Evolutionary conservation across 2,888 invertebrate species (phyloP).

Genomic region (Micoletzkya japonica): DNA sequence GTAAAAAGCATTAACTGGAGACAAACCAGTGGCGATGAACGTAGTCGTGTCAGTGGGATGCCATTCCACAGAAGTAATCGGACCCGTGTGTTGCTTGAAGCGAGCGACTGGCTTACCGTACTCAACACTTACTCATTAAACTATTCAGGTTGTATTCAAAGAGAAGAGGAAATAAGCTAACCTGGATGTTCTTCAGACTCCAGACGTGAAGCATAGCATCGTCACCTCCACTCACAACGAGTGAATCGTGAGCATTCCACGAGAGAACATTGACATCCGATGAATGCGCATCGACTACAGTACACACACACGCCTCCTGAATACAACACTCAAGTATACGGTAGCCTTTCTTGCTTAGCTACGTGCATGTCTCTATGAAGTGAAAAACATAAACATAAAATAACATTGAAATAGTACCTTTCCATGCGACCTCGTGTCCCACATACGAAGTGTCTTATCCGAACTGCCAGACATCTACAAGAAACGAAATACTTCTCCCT

Average conservation of each 20-base stretch:
- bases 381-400: background rate
- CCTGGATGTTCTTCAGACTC: slow-evolving; percentile 86
- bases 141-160: background rate
- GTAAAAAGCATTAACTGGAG: too few relatives aligned
- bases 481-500: background rate
- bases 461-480: slow-evolving; percentile 29
- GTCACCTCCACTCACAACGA: slow-evolving; percentile 91
- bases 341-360: background rate
- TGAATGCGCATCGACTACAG: slow-evolving; percentile 79
- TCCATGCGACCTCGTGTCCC: slow-evolving; percentile 21
- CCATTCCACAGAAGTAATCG: slow-evolving; percentile 96
- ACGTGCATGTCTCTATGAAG: background rate
- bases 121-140: slow-evolving; percentile 60
- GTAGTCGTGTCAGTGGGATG: slow-evolving; percentile 87
- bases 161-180: slow-evolving; percentile 38
- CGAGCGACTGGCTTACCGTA: slow-evolving; percentile 79
- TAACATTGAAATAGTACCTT: slow-evolving; percentile 7
- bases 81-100: slow-evolving; percentile 90
- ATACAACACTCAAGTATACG: slow-evolving; percentile 64
- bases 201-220: slow-evolving; percentile 91
- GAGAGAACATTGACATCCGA: slow-evolving; percentile 94
- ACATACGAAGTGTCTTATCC: slow-evolving; percentile 16
- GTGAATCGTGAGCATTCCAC: slow-evolving; percentile 82
- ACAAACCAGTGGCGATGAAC: slow-evolving; percentile 82
- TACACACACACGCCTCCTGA: slow-evolving; percentile 85